Evolutionary conservation across 2,113 vertebrate species (phyloP).

Genomic region (Pygoscelis adeliae): DNA sequence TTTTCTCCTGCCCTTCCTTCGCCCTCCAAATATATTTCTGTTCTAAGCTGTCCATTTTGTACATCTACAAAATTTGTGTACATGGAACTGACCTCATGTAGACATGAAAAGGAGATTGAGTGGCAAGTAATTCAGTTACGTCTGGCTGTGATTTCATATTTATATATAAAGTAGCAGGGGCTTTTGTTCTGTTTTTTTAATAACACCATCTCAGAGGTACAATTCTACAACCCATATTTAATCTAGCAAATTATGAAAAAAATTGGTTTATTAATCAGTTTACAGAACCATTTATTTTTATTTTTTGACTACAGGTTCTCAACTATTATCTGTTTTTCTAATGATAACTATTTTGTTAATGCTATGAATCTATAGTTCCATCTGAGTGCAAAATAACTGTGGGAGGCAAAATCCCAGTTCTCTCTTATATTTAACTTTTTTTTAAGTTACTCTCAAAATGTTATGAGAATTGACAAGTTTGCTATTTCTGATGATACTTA

Average conservation of each 20-base stretch:
- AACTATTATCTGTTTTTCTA: background rate
- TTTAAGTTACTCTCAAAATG: background rate
- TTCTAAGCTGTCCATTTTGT: background rate
- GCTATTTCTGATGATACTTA: constrained; percentile 12
- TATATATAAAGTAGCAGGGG: background rate
- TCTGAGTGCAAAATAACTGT: background rate
- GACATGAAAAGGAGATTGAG: background rate
- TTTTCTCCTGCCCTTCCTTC: background rate
- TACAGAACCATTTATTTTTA: background rate
- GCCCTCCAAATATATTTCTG: background rate
- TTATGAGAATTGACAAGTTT: constrained; percentile 32
- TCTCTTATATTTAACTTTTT: background rate
- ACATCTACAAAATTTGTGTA: background rate
- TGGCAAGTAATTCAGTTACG: background rate
- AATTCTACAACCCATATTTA: background rate
- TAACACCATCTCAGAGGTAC: background rate
- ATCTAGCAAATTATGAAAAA: background rate
- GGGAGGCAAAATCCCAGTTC: background rate
- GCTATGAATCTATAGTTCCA: background rate
- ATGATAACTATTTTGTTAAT: background rate
- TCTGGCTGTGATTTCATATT: background rate
- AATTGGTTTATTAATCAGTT: background rate
- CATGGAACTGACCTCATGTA: background rate
- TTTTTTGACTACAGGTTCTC: background rate
- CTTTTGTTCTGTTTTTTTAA: background rate